A percentile compares a stretch with the other conserved stretches of the same genome.
phyloP scores from a whole-genome alignment of 2,113 vertebrate genomes.

The Python bivittatus region DNA sequence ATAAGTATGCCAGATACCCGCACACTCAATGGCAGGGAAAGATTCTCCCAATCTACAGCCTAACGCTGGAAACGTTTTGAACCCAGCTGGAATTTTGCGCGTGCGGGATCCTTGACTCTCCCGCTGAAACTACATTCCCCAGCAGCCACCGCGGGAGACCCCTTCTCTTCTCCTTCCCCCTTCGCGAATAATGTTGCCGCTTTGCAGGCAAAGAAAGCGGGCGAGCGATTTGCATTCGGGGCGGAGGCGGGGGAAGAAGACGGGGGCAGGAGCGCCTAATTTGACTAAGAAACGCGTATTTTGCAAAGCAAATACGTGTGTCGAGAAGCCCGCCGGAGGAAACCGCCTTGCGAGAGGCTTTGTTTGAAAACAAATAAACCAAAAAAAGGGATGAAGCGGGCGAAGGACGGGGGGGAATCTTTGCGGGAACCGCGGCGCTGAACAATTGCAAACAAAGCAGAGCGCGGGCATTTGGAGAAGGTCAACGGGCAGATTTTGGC shows the following conservation, averaged over 20 bases:
- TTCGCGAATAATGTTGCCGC: not conserved
- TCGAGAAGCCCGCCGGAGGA: slow-evolving; percentile 39
- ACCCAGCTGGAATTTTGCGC: not conserved
- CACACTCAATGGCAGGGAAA: no score
- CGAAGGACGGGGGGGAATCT: fast-evolving
- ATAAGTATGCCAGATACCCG: not conserved
- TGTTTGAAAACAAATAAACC: not conserved
- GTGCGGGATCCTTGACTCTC: not conserved
- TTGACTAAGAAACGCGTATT: slow-evolving; percentile 43
- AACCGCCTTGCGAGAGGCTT: slow-evolving; percentile 20
- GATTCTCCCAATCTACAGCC: not conserved
- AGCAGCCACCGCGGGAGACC: not conserved
- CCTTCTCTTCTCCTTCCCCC: no score
- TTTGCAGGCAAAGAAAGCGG: not conserved
- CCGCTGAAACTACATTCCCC: slow-evolving; percentile 37
- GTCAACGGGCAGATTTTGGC: fast-evolving
- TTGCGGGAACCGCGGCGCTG: not conserved
- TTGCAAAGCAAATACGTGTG: slow-evolving; percentile 37
- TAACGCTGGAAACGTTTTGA: not conserved
- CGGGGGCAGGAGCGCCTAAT: not conserved
- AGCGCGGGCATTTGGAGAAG: not conserved
- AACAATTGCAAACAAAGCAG: not conserved
- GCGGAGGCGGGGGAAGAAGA: not conserved
- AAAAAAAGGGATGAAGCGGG: not conserved
- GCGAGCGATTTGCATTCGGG: not conserved